phyloP scores from a whole-genome alignment of 2,113 vertebrate species.

The Chaetodon trifascialis region DNA sequence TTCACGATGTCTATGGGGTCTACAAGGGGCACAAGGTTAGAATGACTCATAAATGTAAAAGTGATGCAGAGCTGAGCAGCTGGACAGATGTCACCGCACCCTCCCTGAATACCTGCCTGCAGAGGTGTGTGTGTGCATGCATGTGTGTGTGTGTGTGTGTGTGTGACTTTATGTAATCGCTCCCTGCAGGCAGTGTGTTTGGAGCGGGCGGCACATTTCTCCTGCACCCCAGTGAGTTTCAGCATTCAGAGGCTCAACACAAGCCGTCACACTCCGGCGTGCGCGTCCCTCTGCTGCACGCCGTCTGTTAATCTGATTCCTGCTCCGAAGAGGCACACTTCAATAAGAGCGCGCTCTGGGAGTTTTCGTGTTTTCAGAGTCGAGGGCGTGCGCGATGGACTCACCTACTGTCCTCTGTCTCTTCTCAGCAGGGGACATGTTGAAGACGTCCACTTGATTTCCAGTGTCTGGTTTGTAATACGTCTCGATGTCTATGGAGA shows the following conservation, averaged over 20 bases:
- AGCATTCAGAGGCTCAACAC: constrained; percentile 47
- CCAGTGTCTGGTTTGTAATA: constrained; percentile 96
- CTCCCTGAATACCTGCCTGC: constrained; percentile 10
- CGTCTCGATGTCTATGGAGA: constrained; percentile 99
- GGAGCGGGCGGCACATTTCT: constrained; percentile 34
- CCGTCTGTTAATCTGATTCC: background rate
- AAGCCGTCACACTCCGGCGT: constrained; percentile 15
- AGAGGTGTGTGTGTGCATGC: background rate
- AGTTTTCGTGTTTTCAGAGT: background rate
- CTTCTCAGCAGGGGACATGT: constrained; percentile 91
- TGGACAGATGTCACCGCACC: background rate
- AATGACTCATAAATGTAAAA: constrained; percentile 1
- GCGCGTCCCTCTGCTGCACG: background rate
- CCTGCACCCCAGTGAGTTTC: constrained; percentile 39
- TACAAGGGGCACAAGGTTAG: constrained; percentile 57
- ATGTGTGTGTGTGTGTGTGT: background rate
- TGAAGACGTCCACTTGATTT: constrained; percentile 93
- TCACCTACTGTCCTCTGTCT: constrained; percentile 92
- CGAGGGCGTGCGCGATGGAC: background rate
- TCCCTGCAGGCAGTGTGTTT: constrained; percentile 56
- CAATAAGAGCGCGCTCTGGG: background rate
- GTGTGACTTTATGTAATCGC: constrained; percentile 49
- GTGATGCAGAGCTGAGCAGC: background rate
- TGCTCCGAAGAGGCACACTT: background rate
- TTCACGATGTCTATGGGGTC: constrained; percentile 98